These are phyloP conservation scores for Spermophilus dauricus DNA, from an alignment of 2,113 vertebrate genomes.

Conservation along the genomic window DNA sequence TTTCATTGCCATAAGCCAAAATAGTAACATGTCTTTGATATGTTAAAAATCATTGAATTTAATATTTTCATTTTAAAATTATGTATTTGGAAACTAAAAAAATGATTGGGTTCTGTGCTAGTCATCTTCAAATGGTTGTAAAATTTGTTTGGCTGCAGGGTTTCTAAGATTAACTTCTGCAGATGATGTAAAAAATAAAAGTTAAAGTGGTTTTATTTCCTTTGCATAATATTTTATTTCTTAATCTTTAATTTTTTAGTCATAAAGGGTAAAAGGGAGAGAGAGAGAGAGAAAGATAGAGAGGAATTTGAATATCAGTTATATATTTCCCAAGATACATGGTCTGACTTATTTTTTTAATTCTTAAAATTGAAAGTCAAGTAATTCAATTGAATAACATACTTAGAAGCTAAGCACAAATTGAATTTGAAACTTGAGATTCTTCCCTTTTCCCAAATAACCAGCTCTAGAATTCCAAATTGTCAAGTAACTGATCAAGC, in stretches of 20 bases:
- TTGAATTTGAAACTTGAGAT: background rate
- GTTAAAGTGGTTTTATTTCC: background rate
- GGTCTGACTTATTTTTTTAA: background rate
- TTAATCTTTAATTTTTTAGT: slow-evolving; percentile 23
- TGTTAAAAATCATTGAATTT: background rate
- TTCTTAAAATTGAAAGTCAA: slow-evolving; percentile 39
- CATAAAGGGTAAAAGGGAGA: background rate
- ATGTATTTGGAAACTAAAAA: background rate
- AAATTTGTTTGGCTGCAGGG: slow-evolving; percentile 55
- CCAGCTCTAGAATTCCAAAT: background rate
- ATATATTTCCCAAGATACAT: background rate
- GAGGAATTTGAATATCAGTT: background rate
- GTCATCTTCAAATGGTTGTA: slow-evolving; percentile 69
- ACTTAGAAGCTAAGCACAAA: background rate
- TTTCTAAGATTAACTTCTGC: slow-evolving; percentile 66
- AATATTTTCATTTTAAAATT: slow-evolving; percentile 38
- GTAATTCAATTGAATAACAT: background rate
- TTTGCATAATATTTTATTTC: slow-evolving; percentile 40
- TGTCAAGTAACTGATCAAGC: background rate
- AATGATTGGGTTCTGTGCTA: background rate
- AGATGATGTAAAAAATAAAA: slow-evolving; percentile 22
- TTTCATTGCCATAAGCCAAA: background rate
- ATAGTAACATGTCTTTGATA: background rate
- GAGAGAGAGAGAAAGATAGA: no score
- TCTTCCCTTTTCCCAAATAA: background rate